Evolutionary conservation across 1,140 invertebrate genomes (phyloP), one percentile per base, ranked within the genome.

Genomic region (Goniozus legneri): DNA sequence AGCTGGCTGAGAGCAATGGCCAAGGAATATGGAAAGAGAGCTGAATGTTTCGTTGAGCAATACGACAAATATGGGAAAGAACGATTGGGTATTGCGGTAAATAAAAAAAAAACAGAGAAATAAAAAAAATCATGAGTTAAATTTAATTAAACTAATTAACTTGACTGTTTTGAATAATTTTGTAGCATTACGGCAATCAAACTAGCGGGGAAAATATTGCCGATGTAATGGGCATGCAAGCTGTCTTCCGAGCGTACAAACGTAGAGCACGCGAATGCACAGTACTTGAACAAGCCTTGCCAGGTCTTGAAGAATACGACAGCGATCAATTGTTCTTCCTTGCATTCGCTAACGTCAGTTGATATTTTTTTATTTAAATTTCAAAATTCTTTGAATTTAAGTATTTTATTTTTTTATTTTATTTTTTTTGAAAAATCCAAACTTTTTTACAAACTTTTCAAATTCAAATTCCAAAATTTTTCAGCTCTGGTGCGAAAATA

Each of bases 241-340:
- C 36, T 7, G 22, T 39, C 18, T 45, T 35, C 8, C 10, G 41
- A 8, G 42, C 38, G 3, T 44, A 45, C 3, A 8, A 37, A 42
- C n/a, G n/a, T n/a, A n/a, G 33, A 1, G 48, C 12, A n/a, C 13
- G 31, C 3, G 10, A 41, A 2, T 10, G 30, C 12, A 8, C 47
- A 13, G 33, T 21, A 7, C 19, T 34, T 4, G 15, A 21, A 2
- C 19, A 24, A 42, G 14, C 8, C 7, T 22, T 41, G 8, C 40
- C 51, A 22, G 24, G 24, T 14, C 32, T 40, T 10, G 42, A 53
- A 13, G 24, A 53, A 21, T 30, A 44, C 1, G 39, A 13, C 3
- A 20, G 44, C 8, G 37, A 53, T 24, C 46, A 43, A 30, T n/a
- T 49, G 3, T 48, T 48, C 27, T 49, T 46, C 10, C 3, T 53